Evolutionary conservation across 2,113 vertebrate genomes (phyloP).

Genomic region (Phylloscopus whistleri): DNA sequence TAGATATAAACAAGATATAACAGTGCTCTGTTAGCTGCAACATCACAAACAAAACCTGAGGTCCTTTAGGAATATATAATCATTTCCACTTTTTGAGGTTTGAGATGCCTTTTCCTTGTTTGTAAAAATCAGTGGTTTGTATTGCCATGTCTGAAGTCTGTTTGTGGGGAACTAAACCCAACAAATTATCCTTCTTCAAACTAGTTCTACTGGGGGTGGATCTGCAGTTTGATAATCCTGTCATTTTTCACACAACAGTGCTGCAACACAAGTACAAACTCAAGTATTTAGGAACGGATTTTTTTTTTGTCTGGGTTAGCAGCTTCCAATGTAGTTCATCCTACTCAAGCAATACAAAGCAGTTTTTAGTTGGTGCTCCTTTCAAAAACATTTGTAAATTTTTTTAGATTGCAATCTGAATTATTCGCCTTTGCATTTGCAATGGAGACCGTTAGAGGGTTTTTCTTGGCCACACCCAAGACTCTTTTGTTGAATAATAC

Average conservation of each 20-base stretch:
- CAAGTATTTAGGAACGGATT: not conserved
- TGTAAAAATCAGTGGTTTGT: not conserved
- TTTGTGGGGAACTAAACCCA: not conserved
- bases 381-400: not conserved
- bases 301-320: not conserved
- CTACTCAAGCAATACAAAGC: not conserved
- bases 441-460: not conserved
- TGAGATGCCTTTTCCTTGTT: not conserved
- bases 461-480: not conserved
- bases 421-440: not conserved
- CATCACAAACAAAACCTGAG: not conserved
- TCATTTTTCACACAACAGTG: not conserved
- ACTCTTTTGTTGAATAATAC: not conserved
- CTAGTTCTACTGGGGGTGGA: rapidly evolving
- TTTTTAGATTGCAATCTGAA: not conserved
- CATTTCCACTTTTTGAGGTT: not conserved
- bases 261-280: not conserved
- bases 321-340: not conserved
- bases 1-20: not conserved
- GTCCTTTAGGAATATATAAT: not conserved
- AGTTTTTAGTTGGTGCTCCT: not conserved
- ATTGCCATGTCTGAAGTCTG: not conserved
- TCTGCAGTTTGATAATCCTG: not conserved
- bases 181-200: not conserved
- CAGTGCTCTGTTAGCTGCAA: not conserved